Percentiles rank a stretch among this genome's conserved stretches.
These are phyloP conservation scores for Cossypha caffra DNA, from an alignment of 2,797 vertebrate species.

Conservation along the genomic window DNA sequence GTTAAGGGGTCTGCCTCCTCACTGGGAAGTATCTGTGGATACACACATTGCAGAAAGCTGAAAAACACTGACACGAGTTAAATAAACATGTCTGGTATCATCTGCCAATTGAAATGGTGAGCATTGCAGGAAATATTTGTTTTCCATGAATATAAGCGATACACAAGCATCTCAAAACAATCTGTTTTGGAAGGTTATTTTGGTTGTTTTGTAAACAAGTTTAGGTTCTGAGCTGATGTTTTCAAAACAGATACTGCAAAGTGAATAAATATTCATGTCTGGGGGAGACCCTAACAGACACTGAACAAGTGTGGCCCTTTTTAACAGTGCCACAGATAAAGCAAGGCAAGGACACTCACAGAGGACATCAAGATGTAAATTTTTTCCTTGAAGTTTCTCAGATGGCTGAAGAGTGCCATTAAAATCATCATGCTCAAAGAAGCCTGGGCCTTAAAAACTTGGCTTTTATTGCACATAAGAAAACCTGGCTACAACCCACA, in stretches of 20 bases:
- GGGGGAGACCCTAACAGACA: background rate
- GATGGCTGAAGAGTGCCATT: background rate
- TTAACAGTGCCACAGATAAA: background rate
- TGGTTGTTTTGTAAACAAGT: constrained; percentile 40
- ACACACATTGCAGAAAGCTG: background rate
- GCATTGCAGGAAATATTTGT: background rate
- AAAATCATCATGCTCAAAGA: background rate
- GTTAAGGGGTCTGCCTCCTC: constrained; percentile 13
- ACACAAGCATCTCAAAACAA: constrained; percentile 38
- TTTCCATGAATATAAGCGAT: background rate
- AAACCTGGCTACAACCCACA: background rate
- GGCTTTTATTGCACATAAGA: background rate
- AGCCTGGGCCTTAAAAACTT: background rate
- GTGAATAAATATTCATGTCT: constrained; percentile 5
- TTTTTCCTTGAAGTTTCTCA: constrained; percentile 31
- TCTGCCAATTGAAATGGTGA: constrained; percentile 36
- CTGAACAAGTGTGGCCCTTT: background rate
- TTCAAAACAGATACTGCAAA: constrained; percentile 26
- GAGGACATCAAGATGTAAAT: background rate
- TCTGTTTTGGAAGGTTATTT: constrained; percentile 38
- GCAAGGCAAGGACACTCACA: background rate
- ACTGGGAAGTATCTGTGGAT: constrained; percentile 21
- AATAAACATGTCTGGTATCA: constrained; percentile 29
- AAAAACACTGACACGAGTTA: constrained; percentile 12
- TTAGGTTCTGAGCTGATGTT: constrained; percentile 32